Evolutionary conservation across 2,888 invertebrate species (phyloP).

Genomic region (Teleogryllus oceanicus): DNA sequence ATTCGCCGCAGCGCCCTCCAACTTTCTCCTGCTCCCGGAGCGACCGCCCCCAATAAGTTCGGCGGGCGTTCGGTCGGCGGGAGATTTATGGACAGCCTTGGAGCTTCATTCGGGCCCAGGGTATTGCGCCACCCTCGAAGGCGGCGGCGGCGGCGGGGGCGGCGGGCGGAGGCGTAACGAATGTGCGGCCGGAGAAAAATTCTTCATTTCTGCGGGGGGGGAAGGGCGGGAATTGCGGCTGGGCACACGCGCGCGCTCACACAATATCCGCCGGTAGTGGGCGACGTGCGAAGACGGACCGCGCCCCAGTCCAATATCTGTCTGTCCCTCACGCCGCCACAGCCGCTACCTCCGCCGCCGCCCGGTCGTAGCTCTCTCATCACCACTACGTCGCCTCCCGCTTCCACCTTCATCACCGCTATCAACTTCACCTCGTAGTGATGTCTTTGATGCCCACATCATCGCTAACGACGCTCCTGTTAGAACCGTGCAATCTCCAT

Average conservation of each 20-base stretch:
- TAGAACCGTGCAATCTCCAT: no score
- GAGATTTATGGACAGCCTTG: conserved; percentile 9
- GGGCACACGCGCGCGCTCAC: conserved; percentile 18
- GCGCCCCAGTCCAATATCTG: conserved; percentile 10
- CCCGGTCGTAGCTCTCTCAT: no score
- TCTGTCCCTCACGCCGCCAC: neutral
- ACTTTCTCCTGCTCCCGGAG: neutral
- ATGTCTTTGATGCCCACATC: no score
- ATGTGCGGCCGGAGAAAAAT: neutral
- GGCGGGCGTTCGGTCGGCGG: neutral
- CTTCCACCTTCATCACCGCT: no score
- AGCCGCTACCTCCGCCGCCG: no score
- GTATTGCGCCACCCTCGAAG: neutral
- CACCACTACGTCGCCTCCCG: no score
- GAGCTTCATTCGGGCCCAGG: neutral
- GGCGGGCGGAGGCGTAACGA: neutral
- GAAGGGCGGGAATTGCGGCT: conserved; percentile 6
- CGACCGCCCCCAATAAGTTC: neutral
- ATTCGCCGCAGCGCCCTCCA: neutral
- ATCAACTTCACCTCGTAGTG: no score
- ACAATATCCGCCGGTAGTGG: neutral
- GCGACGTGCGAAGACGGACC: conserved; percentile 1
- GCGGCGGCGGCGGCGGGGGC: neutral
- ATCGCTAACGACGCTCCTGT: no score
- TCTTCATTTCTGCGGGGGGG: neutral